Evolutionary conservation across 2,113 vertebrate genomes (phyloP).

Genomic region (Cricetomys ansorgei): DNA sequence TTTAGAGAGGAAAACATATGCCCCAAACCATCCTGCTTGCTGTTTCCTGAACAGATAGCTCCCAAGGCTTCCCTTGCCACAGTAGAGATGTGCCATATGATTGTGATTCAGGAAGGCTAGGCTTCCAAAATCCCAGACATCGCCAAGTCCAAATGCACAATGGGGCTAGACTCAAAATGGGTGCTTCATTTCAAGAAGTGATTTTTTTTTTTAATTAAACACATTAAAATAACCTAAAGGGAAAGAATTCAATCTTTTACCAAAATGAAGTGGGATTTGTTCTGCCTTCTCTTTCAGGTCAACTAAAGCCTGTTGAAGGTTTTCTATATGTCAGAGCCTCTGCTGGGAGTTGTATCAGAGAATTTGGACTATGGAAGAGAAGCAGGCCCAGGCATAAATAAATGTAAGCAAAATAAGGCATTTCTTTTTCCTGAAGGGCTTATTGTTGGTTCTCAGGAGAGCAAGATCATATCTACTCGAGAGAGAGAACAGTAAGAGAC

Average conservation of each 20-base stretch:
- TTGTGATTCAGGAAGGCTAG: neutral
- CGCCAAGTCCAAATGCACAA: neutral
- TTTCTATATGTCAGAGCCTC: neutral
- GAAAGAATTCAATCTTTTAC: conserved; percentile 39
- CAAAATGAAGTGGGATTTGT: conserved; percentile 63
- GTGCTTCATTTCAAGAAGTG: conserved; percentile 34
- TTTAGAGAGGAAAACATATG: conserved; percentile 1
- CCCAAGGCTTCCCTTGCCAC: neutral
- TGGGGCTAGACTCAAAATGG: neutral
- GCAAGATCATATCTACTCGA: neutral
- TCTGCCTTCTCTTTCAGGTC: conserved; percentile 40
- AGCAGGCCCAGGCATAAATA: neutral
- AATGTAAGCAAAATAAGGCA: neutral
- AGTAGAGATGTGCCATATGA: neutral
- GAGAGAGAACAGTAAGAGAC: neutral
- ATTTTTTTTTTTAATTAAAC: conserved; percentile 53
- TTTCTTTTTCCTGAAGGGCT: neutral
- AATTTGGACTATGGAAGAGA: neutral
- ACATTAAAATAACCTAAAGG: conserved; percentile 54
- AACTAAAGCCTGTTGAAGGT: neutral
- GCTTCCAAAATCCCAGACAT: conserved; percentile 21
- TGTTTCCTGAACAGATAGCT: conserved; percentile 32
- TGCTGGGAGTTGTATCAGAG: neutral
- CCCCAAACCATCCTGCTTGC: neutral
- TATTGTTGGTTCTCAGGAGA: neutral